Conservation (phyloP, 2,797 vertebrate species). For the Amblyopsis hoosieri region DNA sequence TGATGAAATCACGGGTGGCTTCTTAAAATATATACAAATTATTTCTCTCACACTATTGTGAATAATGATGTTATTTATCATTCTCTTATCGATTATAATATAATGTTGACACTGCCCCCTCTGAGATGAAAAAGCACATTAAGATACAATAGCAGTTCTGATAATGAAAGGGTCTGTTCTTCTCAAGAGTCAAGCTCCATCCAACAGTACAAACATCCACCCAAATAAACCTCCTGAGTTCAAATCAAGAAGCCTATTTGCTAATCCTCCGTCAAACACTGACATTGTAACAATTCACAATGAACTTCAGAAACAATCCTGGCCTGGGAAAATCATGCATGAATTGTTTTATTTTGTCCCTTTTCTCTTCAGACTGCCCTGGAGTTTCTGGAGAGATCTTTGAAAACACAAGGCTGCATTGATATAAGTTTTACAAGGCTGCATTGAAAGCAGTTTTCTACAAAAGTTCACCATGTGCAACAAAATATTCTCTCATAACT, state of each 20-base stretch:
- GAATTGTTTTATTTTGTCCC: slow-evolving; percentile 46
- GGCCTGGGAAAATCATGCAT: slow-evolving; percentile 44
- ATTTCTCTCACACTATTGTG: too few species aligned
- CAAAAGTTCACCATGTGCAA: neutral
- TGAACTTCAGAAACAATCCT: slow-evolving; percentile 32
- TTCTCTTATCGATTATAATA: too few species aligned
- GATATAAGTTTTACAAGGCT: slow-evolving; percentile 38
- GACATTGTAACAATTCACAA: slow-evolving; percentile 65
- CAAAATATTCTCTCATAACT: neutral
- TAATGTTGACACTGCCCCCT: too few species aligned
- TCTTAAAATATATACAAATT: too few species aligned
- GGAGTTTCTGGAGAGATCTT: neutral
- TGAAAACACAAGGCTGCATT: slow-evolving; percentile 49
- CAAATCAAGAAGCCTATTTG: slow-evolving; percentile 30
- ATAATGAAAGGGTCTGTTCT: slow-evolving; percentile 3
- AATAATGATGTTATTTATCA: too few species aligned
- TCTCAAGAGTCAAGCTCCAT: slow-evolving; percentile 6
- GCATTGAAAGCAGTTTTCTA: slow-evolving; percentile 21
- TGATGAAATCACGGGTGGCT: too few species aligned
- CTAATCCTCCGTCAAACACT: slow-evolving; percentile 51
- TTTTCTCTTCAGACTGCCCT: slow-evolving; percentile 15
- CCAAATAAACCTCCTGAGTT: neutral
- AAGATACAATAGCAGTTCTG: slow-evolving; percentile 19
- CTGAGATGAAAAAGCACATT: neutral
- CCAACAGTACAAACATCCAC: slow-evolving; percentile 31